These are phyloP conservation scores for Scaptomyza graminum DNA, from an alignment of 1,140 invertebrate species.

Conservation along the genomic window DNA sequence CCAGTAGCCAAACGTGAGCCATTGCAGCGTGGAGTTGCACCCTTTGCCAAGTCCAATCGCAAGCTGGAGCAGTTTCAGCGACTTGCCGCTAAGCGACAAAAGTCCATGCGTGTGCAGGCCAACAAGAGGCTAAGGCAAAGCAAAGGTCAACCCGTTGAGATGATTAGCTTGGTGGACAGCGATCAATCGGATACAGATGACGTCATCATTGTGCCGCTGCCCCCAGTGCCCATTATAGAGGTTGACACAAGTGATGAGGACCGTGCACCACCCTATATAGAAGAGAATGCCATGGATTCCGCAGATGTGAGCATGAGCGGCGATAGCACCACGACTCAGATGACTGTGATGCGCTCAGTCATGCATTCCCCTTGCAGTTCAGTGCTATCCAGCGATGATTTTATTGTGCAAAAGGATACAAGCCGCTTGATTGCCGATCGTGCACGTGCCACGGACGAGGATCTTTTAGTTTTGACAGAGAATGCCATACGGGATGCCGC, in stretches of 20 bases:
- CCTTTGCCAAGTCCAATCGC: conserved; percentile 60
- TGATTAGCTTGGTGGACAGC: conserved; percentile 59
- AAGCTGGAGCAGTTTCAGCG: conserved; percentile 65
- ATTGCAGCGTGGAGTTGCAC: conserved; percentile 34
- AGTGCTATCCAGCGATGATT: conserved; percentile 76
- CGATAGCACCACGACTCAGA: conserved; percentile 9
- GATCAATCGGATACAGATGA: conserved; percentile 58
- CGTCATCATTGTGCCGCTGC: conserved; percentile 66
- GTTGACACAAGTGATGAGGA: conserved; percentile 57
- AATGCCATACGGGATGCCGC: conserved; percentile 58
- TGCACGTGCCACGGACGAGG: conserved; percentile 67
- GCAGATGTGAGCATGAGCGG: conserved; percentile 52
- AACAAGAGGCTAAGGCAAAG: conserved; percentile 52
- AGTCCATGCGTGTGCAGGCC: conserved; percentile 58
- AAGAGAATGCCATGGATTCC: conserved; percentile 77
- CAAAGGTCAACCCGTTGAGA: conserved; percentile 33
- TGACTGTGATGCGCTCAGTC: not conserved
- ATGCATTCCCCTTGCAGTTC: conserved; percentile 65
- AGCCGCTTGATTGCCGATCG: conserved; percentile 53
- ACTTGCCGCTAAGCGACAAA: conserved; percentile 64
- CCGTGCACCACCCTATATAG: conserved; percentile 28
- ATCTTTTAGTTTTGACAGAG: conserved; percentile 64
- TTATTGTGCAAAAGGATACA: conserved; percentile 76
- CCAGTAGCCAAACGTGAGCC: conserved; percentile 25
- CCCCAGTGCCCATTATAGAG: conserved; percentile 64